Base-by-base conservation (phyloP, 2,113 vertebrate genomes). In the Atrichornis clamosus region DNA sequence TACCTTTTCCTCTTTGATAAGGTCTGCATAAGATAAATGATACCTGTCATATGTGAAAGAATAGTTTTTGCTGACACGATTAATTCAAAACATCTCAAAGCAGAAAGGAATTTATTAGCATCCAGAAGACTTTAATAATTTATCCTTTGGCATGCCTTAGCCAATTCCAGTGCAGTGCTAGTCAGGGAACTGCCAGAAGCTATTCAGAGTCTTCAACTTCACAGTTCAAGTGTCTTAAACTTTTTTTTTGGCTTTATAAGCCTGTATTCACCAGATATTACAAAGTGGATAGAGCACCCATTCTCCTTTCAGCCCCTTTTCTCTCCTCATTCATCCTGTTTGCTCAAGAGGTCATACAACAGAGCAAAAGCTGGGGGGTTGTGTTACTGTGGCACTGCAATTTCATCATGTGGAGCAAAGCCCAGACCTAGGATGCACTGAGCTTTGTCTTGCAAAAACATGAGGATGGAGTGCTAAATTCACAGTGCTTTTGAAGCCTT, bases 251-350 rank as follows among this genome's bases (percentile, higher is more conserved):
- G 5, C 23, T 42, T 10, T 21, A 15, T 23, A 83, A 73, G 4
- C 16, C 39, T 70, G 6, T n/a, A 46, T 86, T 85, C 86, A 17
- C 10, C 69, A 17, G 21, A 19, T 55, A 10, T 10, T 77, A 23
- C 15, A 76, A 69, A 73, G 21, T 4, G 3, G 7, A 27, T 73
- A 33, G 4, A 62, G 28, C 0, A 3, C 6, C 3, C 9, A 8
- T 50, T 69, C 20, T 49, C 9, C 26, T 27, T 67, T 70, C n/a
- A 50, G 10, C 2, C 3, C 9, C 30, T 6, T 65, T 90, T 76
- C 17, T 82, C 50, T 50, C 8, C 7, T 77, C 19, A 24, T 62
- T 77, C 23, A 9, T 70, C 11, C 20, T 30, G 1, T 37, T 63
- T 69, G 30, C 20, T 86, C 27, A 33, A 46, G 37, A 89, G 12